A percentile compares a stretch with the other conserved stretches of the same genome.
Conservation (phyloP, 2,888 invertebrate species). For the Hedychridium roseum region DNA sequence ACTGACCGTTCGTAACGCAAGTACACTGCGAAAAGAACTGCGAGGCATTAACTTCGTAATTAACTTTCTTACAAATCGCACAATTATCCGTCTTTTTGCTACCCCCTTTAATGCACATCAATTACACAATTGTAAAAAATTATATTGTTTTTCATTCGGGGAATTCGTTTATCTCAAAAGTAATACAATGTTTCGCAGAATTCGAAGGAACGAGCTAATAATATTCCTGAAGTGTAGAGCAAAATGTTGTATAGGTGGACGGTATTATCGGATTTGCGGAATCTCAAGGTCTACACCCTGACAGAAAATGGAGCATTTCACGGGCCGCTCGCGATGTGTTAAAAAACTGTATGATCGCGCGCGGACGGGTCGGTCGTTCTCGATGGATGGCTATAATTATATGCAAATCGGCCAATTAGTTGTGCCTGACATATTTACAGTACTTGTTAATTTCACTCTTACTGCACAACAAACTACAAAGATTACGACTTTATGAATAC, state of each 20-base stretch:
- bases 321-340: slow-evolving; percentile 38
- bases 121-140: too few relatives aligned
- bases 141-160: too few relatives aligned
- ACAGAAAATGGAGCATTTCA: slow-evolving; percentile 42
- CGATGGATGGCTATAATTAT: slow-evolving; percentile 38
- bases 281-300: slow-evolving; percentile 34
- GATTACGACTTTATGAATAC: slow-evolving; percentile 33
- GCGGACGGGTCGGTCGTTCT: slow-evolving; percentile 28
- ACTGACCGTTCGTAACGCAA: slow-evolving; percentile 17
- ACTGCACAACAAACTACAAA: slow-evolving; percentile 39
- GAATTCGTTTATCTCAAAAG: too few relatives aligned
- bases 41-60: too few relatives aligned
- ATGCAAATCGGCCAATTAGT: slow-evolving; percentile 44
- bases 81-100: too few relatives aligned
- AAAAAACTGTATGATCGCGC: slow-evolving; percentile 33
- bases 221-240: too few relatives aligned
- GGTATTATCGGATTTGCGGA: slow-evolving; percentile 34
- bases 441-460: slow-evolving; percentile 40
- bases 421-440: slow-evolving; percentile 43
- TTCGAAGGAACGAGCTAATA: too few relatives aligned
- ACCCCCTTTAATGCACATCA: too few relatives aligned
- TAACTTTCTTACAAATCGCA: too few relatives aligned
- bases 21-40: too few relatives aligned
- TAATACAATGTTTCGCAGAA: too few relatives aligned
- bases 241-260: too few relatives aligned